Conservation (phyloP, 2,888 invertebrate genomes). For the Synanthedon tipuliformis region DNA sequence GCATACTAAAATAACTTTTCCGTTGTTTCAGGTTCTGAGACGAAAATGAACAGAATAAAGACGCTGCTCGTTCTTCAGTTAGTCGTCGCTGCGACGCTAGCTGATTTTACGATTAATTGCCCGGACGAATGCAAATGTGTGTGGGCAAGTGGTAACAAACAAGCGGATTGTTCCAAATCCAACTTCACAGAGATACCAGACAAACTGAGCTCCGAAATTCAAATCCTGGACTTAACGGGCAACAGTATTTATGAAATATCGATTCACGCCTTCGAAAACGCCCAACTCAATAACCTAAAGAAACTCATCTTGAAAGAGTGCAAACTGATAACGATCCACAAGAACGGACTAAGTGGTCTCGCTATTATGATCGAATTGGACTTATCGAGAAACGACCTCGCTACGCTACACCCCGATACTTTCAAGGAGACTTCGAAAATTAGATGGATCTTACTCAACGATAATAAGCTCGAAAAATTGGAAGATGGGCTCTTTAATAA, state of each 20-base stretch:
- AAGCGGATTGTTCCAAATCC: slow-evolving; percentile 80
- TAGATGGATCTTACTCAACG: slow-evolving; percentile 77
- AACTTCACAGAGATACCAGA: slow-evolving; percentile 78
- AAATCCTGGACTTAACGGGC: slow-evolving; percentile 78
- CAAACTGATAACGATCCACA: slow-evolving; percentile 77
- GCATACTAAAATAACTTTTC: not conserved
- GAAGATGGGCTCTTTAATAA: slow-evolving; percentile 82
- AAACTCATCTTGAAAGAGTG: slow-evolving; percentile 82
- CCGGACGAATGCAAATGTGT: slow-evolving; percentile 81
- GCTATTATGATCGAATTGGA: slow-evolving; percentile 86
- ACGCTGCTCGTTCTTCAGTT: slow-evolving; percentile 18
- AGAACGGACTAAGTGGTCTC: slow-evolving; percentile 80
- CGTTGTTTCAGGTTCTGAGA: slow-evolving; percentile 17
- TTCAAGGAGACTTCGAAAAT: slow-evolving; percentile 79
- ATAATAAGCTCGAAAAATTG: slow-evolving; percentile 79
- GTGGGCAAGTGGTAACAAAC: slow-evolving; percentile 87
- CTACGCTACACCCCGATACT: slow-evolving; percentile 74
- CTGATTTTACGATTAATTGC: slow-evolving; percentile 72
- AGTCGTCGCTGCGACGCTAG: slow-evolving; percentile 30
- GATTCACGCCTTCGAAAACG: slow-evolving; percentile 75
- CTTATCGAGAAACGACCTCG: slow-evolving; percentile 79
- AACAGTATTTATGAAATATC: slow-evolving; percentile 76
- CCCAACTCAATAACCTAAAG: slow-evolving; percentile 82
- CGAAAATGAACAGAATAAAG: slow-evolving; percentile 38
- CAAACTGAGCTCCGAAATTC: slow-evolving; percentile 77